phyloP scores from a whole-genome alignment of 2,888 invertebrate species.

The Stenchaetothrips biformis region DNA sequence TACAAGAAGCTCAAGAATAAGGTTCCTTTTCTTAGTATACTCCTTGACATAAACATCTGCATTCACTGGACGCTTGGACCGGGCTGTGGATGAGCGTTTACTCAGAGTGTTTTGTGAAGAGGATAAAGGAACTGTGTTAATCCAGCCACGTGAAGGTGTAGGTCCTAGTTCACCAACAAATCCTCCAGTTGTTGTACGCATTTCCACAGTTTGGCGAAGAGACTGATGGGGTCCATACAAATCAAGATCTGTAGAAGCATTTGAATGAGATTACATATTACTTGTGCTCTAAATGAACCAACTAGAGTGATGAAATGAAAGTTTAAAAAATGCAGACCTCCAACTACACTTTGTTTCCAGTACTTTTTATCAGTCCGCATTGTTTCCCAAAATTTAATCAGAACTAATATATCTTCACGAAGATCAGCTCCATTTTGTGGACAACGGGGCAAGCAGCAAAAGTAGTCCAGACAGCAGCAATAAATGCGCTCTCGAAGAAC shows the following conservation, averaged over 20 bases:
- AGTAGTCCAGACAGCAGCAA: slow-evolving; percentile 91
- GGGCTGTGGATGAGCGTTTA: slow-evolving; percentile 73
- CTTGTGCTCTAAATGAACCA: neutral
- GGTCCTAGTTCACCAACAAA: slow-evolving; percentile 35
- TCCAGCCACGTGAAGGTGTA: slow-evolving; percentile 66
- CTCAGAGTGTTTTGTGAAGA: slow-evolving; percentile 61
- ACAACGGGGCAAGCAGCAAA: slow-evolving; percentile 82
- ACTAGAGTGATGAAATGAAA: neutral
- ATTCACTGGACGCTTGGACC: slow-evolving; percentile 62
- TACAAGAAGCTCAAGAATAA: slow-evolving; percentile 85
- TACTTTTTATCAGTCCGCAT: slow-evolving; percentile 94
- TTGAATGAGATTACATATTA: neutral
- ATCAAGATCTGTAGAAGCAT: slow-evolving; percentile 44
- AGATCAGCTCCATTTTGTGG: slow-evolving; percentile 76
- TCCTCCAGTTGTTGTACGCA: neutral
- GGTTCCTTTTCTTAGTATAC: slow-evolving; percentile 87
- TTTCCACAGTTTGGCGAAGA: slow-evolving; percentile 35
- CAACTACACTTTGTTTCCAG: slow-evolving; percentile 74
- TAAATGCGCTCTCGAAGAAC: slow-evolving; percentile 93
- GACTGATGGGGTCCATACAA: slow-evolving; percentile 41
- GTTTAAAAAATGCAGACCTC: slow-evolving; percentile 50
- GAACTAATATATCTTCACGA: slow-evolving; percentile 79
- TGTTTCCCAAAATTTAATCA: slow-evolving; percentile 93
- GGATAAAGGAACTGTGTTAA: slow-evolving; percentile 83
- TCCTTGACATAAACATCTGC: slow-evolving; percentile 86